A percentile compares a stretch with the other conserved stretches of the same genome.
Conservation (phyloP, 2,888 invertebrate species). For the Criorhina ranunculi region DNA sequence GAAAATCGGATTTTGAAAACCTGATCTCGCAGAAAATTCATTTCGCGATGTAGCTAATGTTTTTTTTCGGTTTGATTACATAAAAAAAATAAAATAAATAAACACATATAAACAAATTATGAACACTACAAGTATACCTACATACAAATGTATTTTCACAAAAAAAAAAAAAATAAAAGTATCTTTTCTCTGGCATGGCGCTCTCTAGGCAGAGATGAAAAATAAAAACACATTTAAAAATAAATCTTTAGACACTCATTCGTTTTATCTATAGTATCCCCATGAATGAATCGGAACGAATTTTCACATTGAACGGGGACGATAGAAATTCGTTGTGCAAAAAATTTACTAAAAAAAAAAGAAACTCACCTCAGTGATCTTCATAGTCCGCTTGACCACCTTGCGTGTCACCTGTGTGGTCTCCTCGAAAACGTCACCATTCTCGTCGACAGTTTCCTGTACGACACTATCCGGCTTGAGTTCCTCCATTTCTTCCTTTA, state of each 20-base stretch:
- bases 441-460: slow-evolving; percentile 82
- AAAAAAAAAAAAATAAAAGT: no score
- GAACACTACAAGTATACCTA: slow-evolving; percentile 15
- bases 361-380: slow-evolving; percentile 83
- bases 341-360: neutral
- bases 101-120: slow-evolving; percentile 47
- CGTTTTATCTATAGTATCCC: slow-evolving; percentile 43
- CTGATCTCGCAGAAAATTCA: slow-evolving; percentile 11
- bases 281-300: slow-evolving; percentile 49
- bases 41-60: slow-evolving; percentile 17
- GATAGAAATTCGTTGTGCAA: neutral
- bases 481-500: slow-evolving; percentile 80
- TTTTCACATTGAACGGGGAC: slow-evolving; percentile 1
- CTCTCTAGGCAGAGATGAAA: slow-evolving; percentile 46
- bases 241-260: slow-evolving; percentile 54
- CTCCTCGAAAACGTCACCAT: slow-evolving; percentile 83
- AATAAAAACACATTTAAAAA: slow-evolving; percentile 68
- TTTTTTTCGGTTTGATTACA: slow-evolving; percentile 58
- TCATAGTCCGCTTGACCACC: slow-evolving; percentile 83
- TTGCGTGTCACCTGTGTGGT: slow-evolving; percentile 83
- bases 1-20: slow-evolving; percentile 12
- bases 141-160: slow-evolving; percentile 22
- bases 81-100: slow-evolving; percentile 71
- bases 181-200: slow-evolving; percentile 29
- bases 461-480: slow-evolving; percentile 80